Evolutionary conservation across 2,888 invertebrate species (phyloP).

Genomic region (Drosophila pegasa): DNA sequence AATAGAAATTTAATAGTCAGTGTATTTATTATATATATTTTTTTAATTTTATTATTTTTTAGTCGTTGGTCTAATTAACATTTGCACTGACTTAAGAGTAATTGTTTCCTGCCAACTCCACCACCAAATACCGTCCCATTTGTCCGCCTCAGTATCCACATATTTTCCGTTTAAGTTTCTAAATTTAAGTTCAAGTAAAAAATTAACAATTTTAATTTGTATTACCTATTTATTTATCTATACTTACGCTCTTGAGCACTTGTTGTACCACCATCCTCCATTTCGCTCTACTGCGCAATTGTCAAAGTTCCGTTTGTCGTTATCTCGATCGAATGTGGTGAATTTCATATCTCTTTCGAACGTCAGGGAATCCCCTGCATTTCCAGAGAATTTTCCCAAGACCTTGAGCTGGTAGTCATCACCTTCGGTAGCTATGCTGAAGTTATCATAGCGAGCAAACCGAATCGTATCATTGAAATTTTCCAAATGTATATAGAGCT

Average conservation of each 20-base stretch:
- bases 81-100: slow-evolving; percentile 34
- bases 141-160: slow-evolving; percentile 31
- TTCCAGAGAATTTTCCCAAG: slow-evolving; percentile 28
- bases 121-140: slow-evolving; percentile 52
- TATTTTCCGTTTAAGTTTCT: slow-evolving; percentile 50
- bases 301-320: slow-evolving; percentile 30
- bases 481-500: slow-evolving; percentile 35
- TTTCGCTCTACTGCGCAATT: slow-evolving; percentile 41
- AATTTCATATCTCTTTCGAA: slow-evolving; percentile 44
- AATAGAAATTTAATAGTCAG: not conserved
- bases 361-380: slow-evolving; percentile 45
- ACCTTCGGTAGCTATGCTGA: slow-evolving; percentile 34
- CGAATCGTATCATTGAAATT: slow-evolving; percentile 33
- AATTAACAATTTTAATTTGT: not conserved
- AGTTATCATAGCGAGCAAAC: slow-evolving; percentile 40
- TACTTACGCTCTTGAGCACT: slow-evolving; percentile 49
- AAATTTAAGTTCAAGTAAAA: not conserved
- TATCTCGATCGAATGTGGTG: slow-evolving; percentile 46
- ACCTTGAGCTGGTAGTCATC: slow-evolving; percentile 25
- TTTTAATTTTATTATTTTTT: not conserved
- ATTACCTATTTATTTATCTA: no score
- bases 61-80: slow-evolving; percentile 38
- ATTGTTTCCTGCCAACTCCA: slow-evolving; percentile 42
- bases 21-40: not conserved
- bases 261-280: slow-evolving; percentile 52